Percentiles rank a stretch among this genome's conserved stretches.
Evolutionary conservation across 1,140 invertebrate species (phyloP).

Genomic region (Drosophila bocki): DNA sequence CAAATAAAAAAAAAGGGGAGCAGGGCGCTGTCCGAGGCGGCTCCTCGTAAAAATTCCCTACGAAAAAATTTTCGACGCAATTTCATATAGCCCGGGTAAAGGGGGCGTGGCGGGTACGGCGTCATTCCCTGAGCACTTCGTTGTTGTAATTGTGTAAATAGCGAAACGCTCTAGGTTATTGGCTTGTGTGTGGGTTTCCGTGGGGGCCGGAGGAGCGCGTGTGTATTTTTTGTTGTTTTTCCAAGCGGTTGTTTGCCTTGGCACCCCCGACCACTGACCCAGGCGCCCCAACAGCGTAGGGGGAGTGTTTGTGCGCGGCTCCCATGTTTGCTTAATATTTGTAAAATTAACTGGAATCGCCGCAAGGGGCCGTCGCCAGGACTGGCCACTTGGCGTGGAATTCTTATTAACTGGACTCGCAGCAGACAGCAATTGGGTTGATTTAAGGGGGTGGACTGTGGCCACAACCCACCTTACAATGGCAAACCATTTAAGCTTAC

Average conservation of each 20-base stretch:
- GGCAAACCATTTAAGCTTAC: background rate
- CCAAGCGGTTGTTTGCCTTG: slow-evolving; percentile 57
- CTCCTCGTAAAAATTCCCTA: slow-evolving; percentile 52
- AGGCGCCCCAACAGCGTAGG: background rate
- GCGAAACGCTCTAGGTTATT: slow-evolving; percentile 76
- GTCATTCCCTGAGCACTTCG: slow-evolving; percentile 1
- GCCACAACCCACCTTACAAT: background rate
- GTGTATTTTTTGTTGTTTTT: slow-evolving; percentile 48
- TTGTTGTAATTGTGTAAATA: slow-evolving; percentile 81
- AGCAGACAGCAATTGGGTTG: slow-evolving; percentile 1
- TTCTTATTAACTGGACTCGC: slow-evolving; percentile 34
- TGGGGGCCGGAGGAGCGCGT: slow-evolving; percentile 40
- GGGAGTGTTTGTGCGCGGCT: slow-evolving; percentile 33
- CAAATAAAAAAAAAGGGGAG: slow-evolving; percentile 32
- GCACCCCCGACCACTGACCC: slow-evolving; percentile 1
- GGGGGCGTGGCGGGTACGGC: background rate
- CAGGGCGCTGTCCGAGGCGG: slow-evolving; percentile 13
- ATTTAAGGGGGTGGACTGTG: background rate
- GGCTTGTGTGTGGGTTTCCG: slow-evolving; percentile 53
- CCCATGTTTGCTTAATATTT: slow-evolving; percentile 62
- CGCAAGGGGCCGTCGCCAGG: slow-evolving; percentile 6
- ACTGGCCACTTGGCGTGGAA: slow-evolving; percentile 32
- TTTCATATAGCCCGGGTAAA: slow-evolving; percentile 39
- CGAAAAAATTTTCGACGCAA: slow-evolving; percentile 74
- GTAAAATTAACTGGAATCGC: slow-evolving; percentile 58